phyloP scores from a whole-genome alignment of 23 tunicate genomes.

The Trididemnum miniatum region DNA sequence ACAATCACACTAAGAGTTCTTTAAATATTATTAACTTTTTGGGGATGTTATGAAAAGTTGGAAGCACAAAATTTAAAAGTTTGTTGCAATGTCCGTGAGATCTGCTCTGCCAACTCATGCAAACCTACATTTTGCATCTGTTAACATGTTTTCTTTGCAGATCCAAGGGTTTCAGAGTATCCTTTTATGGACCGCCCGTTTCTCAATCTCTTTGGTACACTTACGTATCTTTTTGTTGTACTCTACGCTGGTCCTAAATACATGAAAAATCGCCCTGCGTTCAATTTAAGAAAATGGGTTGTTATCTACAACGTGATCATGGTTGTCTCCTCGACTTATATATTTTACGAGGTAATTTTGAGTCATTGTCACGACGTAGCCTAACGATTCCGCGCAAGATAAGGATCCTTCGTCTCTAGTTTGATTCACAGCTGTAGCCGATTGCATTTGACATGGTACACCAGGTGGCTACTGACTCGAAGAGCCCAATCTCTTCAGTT shows the following conservation, averaged over 20 bases:
- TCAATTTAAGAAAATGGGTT: constrained; percentile 64
- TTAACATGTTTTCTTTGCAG: constrained; percentile 22
- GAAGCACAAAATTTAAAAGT: too few relatives aligned
- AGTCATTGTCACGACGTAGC: too few relatives aligned
- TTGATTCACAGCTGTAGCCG: too few relatives aligned
- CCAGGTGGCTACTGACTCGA: too few relatives aligned
- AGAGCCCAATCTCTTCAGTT: too few relatives aligned
- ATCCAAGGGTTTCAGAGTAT: constrained; percentile 65
- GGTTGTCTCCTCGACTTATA: constrained; percentile 67
- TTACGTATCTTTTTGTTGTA: constrained; percentile 66
- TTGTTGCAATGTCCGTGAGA: too few relatives aligned
- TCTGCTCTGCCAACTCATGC: too few relatives aligned
- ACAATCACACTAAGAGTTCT: too few relatives aligned
- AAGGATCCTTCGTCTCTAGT: too few relatives aligned
- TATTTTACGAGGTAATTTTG: constrained; percentile 95
- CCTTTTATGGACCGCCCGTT: constrained; percentile 82
- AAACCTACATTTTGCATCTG: not conserved
- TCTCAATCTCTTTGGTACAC: constrained; percentile 51
- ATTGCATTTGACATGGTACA: too few relatives aligned
- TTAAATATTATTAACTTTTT: not conserved
- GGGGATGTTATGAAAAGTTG: not conserved
- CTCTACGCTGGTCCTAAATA: constrained; percentile 74
- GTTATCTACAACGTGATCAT: constrained; percentile 70
- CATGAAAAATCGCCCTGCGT: constrained; percentile 76
- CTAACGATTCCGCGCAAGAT: too few relatives aligned